phyloP scores from a whole-genome alignment of 37 sponge, comb jelly and placozoan species.

The Oopsacas minuta region DNA sequence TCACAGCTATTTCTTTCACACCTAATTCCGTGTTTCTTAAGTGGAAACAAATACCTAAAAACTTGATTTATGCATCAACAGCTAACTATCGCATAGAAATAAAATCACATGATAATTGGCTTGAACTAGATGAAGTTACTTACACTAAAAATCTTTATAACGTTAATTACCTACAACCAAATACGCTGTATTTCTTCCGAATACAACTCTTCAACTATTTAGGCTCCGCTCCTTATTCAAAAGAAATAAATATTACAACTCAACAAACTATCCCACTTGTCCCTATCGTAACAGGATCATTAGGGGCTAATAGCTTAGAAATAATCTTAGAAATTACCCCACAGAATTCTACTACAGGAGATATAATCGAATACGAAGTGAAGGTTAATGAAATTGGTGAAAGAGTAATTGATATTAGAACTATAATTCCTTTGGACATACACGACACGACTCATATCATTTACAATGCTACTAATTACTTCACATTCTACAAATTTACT shows the following conservation, averaged over 20 bases:
- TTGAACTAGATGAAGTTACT: background rate
- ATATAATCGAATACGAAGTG: background rate
- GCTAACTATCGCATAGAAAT: background rate
- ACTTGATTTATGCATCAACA: background rate
- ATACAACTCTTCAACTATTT: background rate
- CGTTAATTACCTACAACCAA: background rate
- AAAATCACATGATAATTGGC: background rate
- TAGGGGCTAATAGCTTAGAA: background rate
- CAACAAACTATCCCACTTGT: background rate
- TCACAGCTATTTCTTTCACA: background rate
- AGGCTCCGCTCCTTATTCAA: background rate
- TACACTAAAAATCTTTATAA: background rate
- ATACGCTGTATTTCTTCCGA: background rate
- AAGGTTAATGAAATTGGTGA: background rate
- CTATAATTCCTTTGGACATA: background rate
- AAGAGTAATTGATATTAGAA: background rate
- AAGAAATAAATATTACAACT: background rate
- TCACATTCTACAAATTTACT: background rate
- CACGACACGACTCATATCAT: background rate
- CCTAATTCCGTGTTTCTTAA: background rate
- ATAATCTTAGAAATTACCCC: background rate
- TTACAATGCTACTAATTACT: background rate
- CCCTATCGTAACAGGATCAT: background rate
- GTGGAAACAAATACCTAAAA: background rate
- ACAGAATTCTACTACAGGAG: background rate